A percentile compares a stretch with the other conserved stretches of the same genome.
Evolutionary conservation across 2,113 vertebrate species (phyloP).

Genomic region (Mohoua ochrocephala): DNA sequence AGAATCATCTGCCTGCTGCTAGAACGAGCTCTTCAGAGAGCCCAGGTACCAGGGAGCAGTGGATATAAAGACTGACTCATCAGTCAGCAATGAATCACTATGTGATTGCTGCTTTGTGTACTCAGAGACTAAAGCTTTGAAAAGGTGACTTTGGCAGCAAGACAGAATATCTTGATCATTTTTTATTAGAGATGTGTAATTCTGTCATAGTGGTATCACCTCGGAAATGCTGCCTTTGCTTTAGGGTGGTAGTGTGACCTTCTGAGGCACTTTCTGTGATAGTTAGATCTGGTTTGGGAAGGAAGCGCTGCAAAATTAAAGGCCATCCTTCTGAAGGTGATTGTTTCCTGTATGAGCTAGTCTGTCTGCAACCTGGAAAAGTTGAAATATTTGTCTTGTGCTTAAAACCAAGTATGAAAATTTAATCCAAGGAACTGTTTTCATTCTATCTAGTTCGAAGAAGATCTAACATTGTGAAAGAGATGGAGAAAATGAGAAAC

Average conservation of each 20-base stretch:
- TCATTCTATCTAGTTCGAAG: conserved; percentile 71
- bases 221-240: neutral
- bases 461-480: conserved; percentile 76
- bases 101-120: neutral
- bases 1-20: conserved; percentile 46
- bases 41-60: conserved; percentile 61
- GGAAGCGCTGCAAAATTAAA: neutral
- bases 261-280: neutral
- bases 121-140: neutral
- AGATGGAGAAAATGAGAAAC: conserved; percentile 81
- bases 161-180: neutral
- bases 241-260: neutral
- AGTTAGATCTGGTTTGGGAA: neutral
- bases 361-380: neutral
- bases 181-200: neutral
- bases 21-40: conserved; percentile 51
- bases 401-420: neutral
- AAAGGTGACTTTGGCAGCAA: neutral
- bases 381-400: neutral
- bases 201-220: neutral
- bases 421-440: neutral
- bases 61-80: neutral
- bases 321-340: neutral
- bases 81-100: neutral
- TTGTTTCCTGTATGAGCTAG: neutral